Evolutionary conservation across 2,797 vertebrate species (phyloP).

Genomic region (Steatocranus sp.): DNA sequence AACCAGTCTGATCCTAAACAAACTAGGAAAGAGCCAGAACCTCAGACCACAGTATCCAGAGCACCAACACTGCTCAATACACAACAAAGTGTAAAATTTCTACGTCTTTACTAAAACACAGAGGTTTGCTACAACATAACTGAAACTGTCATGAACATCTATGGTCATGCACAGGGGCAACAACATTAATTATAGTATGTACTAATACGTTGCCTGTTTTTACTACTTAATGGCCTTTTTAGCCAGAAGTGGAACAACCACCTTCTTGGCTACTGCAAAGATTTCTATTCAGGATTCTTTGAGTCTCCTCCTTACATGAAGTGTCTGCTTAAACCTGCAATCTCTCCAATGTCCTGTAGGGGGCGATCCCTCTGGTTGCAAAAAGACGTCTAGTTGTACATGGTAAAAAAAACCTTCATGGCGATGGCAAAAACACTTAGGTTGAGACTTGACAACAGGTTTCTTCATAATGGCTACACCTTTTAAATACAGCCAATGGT

Average conservation of each 20-base stretch:
- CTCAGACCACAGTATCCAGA: background rate
- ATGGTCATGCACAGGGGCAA: background rate
- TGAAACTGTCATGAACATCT: background rate
- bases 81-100: background rate
- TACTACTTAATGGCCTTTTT: background rate
- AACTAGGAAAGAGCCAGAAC: background rate
- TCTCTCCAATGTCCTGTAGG: background rate
- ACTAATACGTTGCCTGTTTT: background rate
- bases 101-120: rapidly evolving
- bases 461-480: background rate
- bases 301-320: background rate
- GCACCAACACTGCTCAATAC: background rate
- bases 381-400: rapidly evolving
- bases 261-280: background rate
- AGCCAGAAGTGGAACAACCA: background rate
- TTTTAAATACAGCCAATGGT: rapidly evolving
- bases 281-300: background rate
- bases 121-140: rapidly evolving
- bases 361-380: background rate
- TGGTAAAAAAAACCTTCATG: background rate
- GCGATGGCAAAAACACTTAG: background rate
- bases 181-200: background rate
- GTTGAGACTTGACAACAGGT: background rate
- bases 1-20: background rate
- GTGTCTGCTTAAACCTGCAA: background rate